A percentile compares a stretch with the other conserved stretches of the same genome.
Conservation (phyloP, 2,888 invertebrate species). For the Lasioglossum pauxillum region DNA sequence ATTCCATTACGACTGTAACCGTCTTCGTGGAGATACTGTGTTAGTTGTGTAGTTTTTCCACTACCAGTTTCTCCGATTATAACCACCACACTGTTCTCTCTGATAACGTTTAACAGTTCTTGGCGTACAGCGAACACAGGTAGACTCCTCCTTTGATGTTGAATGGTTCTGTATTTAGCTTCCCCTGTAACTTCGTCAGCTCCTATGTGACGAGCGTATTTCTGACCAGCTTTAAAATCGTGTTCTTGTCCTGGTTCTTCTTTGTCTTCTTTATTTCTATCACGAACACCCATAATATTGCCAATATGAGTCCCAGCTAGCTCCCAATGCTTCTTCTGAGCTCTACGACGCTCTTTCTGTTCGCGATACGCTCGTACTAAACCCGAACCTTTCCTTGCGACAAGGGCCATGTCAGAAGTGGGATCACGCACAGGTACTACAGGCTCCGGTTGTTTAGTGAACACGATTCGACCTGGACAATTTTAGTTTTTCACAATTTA, state of each 20-base stretch:
- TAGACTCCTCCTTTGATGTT: slow-evolving; percentile 95
- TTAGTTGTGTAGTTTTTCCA: slow-evolving; percentile 99
- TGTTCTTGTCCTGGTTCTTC: slow-evolving; percentile 86
- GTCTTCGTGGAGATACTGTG: slow-evolving; percentile 98
- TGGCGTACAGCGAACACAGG: slow-evolving; percentile 98
- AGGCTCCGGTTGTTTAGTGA: slow-evolving; percentile 99
- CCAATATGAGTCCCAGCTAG: slow-evolving; percentile 97
- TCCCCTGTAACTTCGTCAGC: slow-evolving; percentile 88
- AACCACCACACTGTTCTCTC: slow-evolving; percentile 97
- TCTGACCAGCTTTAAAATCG: slow-evolving; percentile 96
- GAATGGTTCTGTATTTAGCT: slow-evolving; percentile 92
- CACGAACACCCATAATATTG: slow-evolving; percentile 96
- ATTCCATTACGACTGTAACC: slow-evolving; percentile 96
- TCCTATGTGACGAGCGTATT: slow-evolving; percentile 98
- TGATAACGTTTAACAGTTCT: slow-evolving; percentile 94
- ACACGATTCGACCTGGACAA: slow-evolving; percentile 91
- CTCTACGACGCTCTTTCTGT: slow-evolving; percentile 97
- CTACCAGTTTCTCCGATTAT: slow-evolving; percentile 98
- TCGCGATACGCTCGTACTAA: slow-evolving; percentile 96
- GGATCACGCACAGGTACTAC: slow-evolving; percentile 99
- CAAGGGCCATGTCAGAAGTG: slow-evolving; percentile 98
- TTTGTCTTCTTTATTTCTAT: slow-evolving; percentile 88
- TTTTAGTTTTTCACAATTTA: background rate
- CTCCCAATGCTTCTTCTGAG: slow-evolving; percentile 99
- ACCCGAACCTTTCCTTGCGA: slow-evolving; percentile 96